Conservation (phyloP, 2,797 vertebrate genomes). For the Simalia tracyae region DNA sequence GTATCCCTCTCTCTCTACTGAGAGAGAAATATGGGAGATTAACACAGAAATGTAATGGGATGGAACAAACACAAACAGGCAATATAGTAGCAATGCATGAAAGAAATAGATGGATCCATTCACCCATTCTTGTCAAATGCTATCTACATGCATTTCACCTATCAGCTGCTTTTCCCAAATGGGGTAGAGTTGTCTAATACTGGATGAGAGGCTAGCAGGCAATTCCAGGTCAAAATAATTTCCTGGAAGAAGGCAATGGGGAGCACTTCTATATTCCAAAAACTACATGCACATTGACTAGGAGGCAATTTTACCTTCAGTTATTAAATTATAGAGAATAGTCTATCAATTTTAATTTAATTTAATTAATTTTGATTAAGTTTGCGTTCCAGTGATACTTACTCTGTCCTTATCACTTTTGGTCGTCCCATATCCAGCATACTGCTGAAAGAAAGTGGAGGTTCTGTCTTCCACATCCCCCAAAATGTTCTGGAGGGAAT, state of each 20-base stretch:
- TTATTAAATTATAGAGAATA: not conserved
- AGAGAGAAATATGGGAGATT: not conserved
- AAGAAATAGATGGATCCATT: not conserved
- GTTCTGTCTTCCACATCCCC: not conserved
- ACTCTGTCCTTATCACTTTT: not conserved
- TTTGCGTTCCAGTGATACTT: not conserved
- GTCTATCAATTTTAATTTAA: not conserved
- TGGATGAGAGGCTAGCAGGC: not conserved
- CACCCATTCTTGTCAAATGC: not conserved
- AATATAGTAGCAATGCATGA: not conserved
- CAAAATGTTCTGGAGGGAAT: not conserved
- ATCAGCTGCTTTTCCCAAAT: not conserved
- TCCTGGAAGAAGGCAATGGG: not conserved
- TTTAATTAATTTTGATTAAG: not conserved
- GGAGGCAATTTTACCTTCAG: not conserved
- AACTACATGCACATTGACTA: not conserved
- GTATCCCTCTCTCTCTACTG: not conserved
- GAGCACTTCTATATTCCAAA: not conserved
- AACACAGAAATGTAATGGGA: not conserved
- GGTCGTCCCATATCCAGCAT: not conserved
- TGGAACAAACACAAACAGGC: not conserved
- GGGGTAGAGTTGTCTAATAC: not conserved
- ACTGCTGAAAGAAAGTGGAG: not conserved
- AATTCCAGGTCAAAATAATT: not conserved
- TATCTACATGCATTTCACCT: not conserved